Conservation (phyloP, 2,797 vertebrate genomes). For the Erithacus rubecula region DNA sequence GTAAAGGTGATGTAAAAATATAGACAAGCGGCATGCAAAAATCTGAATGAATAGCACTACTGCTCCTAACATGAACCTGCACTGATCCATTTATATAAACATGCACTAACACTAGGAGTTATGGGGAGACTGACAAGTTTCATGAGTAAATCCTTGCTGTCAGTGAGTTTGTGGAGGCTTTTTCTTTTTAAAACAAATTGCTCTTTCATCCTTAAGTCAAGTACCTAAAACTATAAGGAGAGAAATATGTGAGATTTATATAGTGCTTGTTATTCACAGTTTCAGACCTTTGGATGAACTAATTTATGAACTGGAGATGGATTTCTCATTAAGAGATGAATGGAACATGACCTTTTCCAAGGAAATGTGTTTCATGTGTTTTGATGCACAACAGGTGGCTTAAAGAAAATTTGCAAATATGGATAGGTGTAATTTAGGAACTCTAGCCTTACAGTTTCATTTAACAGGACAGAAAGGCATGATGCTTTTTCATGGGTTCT, state of each 20-base stretch:
- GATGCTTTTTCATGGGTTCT: not conserved
- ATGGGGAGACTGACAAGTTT: not conserved
- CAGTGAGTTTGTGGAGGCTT: not conserved
- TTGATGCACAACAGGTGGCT: not conserved
- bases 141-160: not conserved
- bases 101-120: not conserved
- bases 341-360: not conserved
- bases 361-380: not conserved
- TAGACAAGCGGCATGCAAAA: not conserved
- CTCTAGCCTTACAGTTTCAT: not conserved
- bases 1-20: not conserved
- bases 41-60: not conserved
- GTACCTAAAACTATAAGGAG: not conserved
- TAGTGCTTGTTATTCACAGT: not conserved
- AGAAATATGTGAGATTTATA: not conserved
- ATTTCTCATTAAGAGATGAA: not conserved
- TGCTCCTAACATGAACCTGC: not conserved
- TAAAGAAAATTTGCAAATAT: not conserved
- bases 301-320: not conserved
- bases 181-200: not conserved
- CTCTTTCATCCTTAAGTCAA: not conserved
- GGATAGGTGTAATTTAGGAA: not conserved
- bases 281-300: not conserved
- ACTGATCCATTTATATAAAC: not conserved
- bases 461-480: not conserved